phyloP scores from a whole-genome alignment of 2,113 vertebrate genomes.

The Chunga burmeisteri region DNA sequence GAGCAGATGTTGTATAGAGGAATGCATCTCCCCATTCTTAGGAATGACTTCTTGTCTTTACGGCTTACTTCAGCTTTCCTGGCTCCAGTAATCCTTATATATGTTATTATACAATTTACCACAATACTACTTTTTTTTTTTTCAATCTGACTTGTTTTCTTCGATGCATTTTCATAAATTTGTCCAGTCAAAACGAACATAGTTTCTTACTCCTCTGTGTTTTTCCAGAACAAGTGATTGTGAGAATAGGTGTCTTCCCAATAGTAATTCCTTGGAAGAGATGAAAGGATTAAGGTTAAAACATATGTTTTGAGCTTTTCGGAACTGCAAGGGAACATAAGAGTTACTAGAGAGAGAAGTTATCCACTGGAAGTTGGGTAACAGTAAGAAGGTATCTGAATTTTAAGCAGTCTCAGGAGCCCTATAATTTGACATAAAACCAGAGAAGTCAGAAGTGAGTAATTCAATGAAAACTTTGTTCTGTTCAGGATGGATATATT shows the following conservation, averaged over 20 bases:
- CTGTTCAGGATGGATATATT: not conserved
- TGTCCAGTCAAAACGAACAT: not conserved
- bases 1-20: not conserved
- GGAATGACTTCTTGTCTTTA: not conserved
- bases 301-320: not conserved
- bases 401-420: not conserved
- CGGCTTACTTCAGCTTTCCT: not conserved
- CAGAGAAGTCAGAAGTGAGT: not conserved
- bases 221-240: not conserved
- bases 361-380: not conserved
- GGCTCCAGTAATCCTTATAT: not conserved
- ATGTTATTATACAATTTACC: not conserved
- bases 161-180: not conserved
- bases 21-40: not conserved
- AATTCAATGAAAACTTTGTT: not conserved
- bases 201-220: not conserved
- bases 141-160: not conserved
- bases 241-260: not conserved
- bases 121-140: not conserved
- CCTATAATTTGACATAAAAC: not conserved
- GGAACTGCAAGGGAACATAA: not conserved
- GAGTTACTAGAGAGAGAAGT: not conserved
- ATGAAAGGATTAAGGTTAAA: not conserved
- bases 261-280: not conserved
- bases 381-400: not conserved